Evolutionary conservation across 2,888 invertebrate species (phyloP).

Genomic region (Griposia aprilina): DNA sequence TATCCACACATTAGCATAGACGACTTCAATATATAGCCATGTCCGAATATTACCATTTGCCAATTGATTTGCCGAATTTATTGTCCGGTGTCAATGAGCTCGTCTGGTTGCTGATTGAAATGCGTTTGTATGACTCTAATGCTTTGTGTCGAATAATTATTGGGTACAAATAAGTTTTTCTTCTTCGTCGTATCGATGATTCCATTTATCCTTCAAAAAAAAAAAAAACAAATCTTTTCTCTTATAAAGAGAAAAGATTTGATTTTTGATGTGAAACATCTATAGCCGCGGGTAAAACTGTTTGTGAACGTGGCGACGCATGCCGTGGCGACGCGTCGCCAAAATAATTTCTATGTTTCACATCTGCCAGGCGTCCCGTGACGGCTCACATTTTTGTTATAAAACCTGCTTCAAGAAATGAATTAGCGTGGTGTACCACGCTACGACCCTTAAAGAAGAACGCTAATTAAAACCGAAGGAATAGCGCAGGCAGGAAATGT

Average conservation of each 20-base stretch:
- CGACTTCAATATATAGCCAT: conserved; percentile 67
- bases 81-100: conserved; percentile 82
- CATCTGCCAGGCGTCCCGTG: too few species aligned
- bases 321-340: too few species aligned
- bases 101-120: conserved; percentile 79
- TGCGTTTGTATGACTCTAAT: conserved; percentile 71
- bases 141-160: conserved; percentile 59
- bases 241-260: too few species aligned
- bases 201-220: not conserved
- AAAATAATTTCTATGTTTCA: too few species aligned
- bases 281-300: too few species aligned
- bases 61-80: conserved; percentile 83
- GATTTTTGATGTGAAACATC: too few species aligned
- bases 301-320: too few species aligned
- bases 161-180: not conserved
- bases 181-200: not conserved
- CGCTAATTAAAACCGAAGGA: not conserved
- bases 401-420: too few species aligned
- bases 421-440: too few species aligned
- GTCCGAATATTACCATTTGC: conserved; percentile 72
- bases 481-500: not conserved
- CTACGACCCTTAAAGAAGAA: not conserved
- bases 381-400: too few species aligned
- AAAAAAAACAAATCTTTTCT: too few species aligned
- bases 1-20: conserved; percentile 63